These are phyloP conservation scores for Hemibagrus guttatus DNA, from an alignment of 2,797 vertebrate genomes.

Conservation along the genomic window DNA sequence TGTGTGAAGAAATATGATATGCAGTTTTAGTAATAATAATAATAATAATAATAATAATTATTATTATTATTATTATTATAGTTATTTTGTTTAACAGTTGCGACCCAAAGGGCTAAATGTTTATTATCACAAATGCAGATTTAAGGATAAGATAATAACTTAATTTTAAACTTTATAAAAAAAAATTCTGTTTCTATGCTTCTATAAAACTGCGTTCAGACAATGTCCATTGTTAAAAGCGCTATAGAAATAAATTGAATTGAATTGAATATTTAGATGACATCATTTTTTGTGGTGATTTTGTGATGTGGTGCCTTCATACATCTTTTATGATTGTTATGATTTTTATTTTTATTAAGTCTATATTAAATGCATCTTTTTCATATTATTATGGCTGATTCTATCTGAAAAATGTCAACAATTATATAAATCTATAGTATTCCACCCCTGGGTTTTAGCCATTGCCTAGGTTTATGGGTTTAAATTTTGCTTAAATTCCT, in stretches of 20 bases:
- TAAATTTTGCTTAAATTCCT: not conserved
- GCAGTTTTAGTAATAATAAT: not conserved
- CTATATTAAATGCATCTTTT: not conserved
- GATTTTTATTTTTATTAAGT: not conserved
- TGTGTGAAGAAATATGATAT: not conserved
- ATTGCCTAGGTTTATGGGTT: not conserved
- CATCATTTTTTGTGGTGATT: not conserved
- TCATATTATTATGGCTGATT: slow-evolving; percentile 1
- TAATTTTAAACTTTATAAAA: no score
- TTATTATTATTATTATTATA: not conserved
- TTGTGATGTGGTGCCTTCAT: no score
- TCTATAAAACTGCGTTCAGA: no score
- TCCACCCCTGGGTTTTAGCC: not conserved
- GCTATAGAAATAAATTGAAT: no score
- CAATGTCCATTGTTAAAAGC: no score
- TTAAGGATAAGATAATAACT: not conserved
- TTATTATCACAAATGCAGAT: not conserved
- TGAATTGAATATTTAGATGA: no score
- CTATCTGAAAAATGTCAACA: not conserved
- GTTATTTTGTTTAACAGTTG: not conserved
- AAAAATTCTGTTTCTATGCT: no score
- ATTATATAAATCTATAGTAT: not conserved
- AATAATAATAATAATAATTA: not conserved
- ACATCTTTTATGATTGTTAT: not conserved
- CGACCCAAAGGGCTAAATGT: not conserved